These are phyloP conservation scores for Pseudomyrmex dendroicus DNA, from an alignment of 1,140 invertebrate species.

Conservation along the genomic window DNA sequence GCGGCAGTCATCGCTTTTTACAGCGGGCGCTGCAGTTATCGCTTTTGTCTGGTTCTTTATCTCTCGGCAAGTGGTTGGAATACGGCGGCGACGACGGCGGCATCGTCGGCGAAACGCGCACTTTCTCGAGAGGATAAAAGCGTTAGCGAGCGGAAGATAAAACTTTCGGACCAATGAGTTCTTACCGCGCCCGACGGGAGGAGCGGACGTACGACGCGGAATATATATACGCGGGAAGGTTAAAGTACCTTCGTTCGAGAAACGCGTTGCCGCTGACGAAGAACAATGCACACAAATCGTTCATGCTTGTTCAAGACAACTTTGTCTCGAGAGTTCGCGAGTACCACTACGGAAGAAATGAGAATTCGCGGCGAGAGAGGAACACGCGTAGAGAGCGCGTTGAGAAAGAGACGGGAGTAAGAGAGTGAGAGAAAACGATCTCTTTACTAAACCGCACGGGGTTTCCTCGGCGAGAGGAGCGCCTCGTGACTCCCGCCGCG, in stretches of 20 bases:
- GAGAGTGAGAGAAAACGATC: slow-evolving; percentile 18
- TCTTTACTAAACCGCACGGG: not conserved
- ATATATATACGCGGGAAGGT: slow-evolving; percentile 13
- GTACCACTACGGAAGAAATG: too few relatives aligned
- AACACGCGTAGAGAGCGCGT: not conserved
- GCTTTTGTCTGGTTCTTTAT: not conserved
- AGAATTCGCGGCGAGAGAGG: slow-evolving; percentile 37
- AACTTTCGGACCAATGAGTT: slow-evolving; percentile 56
- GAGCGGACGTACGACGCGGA: too few relatives aligned
- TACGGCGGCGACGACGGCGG: not conserved
- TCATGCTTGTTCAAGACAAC: slow-evolving; percentile 62
- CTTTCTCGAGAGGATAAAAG: slow-evolving; percentile 38
- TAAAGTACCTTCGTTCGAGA: slow-evolving; percentile 41
- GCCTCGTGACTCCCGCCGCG: not conserved
- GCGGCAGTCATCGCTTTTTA: slow-evolving; percentile 27
- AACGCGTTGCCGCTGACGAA: slow-evolving; percentile 38
- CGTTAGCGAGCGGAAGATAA: slow-evolving; percentile 42
- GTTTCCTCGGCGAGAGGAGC: not conserved
- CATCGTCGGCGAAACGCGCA: not conserved
- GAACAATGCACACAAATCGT: slow-evolving; percentile 68
- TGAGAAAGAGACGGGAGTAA: not conserved
- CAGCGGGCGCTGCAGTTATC: not conserved
- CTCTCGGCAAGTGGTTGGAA: not conserved
- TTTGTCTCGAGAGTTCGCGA: slow-evolving; percentile 63
- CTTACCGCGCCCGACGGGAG: slow-evolving; percentile 30